Conservation (phyloP, 2,113 vertebrate species). For the Cyanistes caeruleus region DNA sequence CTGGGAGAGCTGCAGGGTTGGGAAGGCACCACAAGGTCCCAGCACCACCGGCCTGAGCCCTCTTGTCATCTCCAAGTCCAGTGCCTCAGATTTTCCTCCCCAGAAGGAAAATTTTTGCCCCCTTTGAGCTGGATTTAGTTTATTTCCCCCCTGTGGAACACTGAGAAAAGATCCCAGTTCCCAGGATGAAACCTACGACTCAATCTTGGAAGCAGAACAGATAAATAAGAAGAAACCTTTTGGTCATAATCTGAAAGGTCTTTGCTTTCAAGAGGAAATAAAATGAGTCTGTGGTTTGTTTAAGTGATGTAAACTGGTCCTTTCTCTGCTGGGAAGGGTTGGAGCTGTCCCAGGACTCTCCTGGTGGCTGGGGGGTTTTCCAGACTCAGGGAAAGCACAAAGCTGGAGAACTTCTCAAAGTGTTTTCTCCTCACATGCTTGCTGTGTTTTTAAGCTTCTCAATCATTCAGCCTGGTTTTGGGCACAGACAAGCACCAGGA, state of each 20-base stretch:
- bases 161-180: background rate
- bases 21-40: background rate
- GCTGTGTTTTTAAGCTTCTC: fast-evolving
- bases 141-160: background rate
- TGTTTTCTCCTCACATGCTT: fast-evolving
- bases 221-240: background rate
- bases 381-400: background rate
- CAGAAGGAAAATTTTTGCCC: background rate
- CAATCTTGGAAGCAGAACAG: background rate
- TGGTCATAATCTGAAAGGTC: background rate
- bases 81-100: background rate
- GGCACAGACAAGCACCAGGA: background rate
- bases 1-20: fast-evolving
- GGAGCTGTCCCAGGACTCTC: background rate
- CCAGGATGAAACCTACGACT: background rate
- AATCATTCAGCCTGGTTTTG: background rate
- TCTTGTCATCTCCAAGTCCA: fast-evolving
- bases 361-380: fast-evolving
- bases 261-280: background rate
- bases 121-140: background rate
- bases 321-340: background rate
- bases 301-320: background rate
- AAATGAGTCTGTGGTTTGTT: background rate
- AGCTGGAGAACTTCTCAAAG: background rate
- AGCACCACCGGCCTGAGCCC: fast-evolving